Conservation (phyloP, 1,140 invertebrate species). For the Schlechtendalia chinensis region DNA sequence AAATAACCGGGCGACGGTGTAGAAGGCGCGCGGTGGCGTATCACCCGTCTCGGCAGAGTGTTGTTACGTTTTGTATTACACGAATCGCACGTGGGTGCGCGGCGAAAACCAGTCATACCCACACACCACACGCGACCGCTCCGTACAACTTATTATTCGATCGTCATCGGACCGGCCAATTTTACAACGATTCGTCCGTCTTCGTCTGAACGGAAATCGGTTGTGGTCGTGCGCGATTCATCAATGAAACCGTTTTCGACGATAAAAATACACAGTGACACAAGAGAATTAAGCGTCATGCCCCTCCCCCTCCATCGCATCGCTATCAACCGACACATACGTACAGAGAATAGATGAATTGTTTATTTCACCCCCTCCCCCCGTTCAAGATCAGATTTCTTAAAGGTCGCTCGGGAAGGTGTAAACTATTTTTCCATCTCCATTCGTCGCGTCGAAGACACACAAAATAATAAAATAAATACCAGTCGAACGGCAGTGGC, state of each 20-base stretch:
- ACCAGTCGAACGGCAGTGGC: slow-evolving; percentile 10
- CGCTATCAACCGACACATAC: not conserved
- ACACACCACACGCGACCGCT: slow-evolving; percentile 26
- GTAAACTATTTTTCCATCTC: slow-evolving; percentile 46
- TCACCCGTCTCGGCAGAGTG: not conserved
- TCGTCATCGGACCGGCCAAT: not conserved
- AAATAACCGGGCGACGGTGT: not conserved
- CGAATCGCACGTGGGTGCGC: slow-evolving; percentile 1
- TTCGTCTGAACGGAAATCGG: not conserved
- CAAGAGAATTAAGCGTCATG: not conserved
- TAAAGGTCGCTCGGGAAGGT: slow-evolving; percentile 6
- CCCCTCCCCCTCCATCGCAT: not conserved
- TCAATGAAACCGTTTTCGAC: slow-evolving; percentile 30
- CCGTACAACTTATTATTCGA: too few species aligned
- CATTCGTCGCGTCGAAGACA: not conserved
- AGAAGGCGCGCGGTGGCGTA: not conserved
- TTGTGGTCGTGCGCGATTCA: too few species aligned
- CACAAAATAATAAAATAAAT: slow-evolving; percentile 4
- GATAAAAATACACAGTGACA: slow-evolving; percentile 21
- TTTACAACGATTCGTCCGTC: not conserved
- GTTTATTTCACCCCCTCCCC: not conserved
- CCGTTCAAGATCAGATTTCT: too few species aligned
- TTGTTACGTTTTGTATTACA: not conserved
- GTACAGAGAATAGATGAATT: not conserved
- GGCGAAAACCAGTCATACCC: slow-evolving; percentile 27